Evolutionary conservation across 53 echinoderm and acorn worm genomes (phyloP).

Genomic region (Antedon mediterranea): DNA sequence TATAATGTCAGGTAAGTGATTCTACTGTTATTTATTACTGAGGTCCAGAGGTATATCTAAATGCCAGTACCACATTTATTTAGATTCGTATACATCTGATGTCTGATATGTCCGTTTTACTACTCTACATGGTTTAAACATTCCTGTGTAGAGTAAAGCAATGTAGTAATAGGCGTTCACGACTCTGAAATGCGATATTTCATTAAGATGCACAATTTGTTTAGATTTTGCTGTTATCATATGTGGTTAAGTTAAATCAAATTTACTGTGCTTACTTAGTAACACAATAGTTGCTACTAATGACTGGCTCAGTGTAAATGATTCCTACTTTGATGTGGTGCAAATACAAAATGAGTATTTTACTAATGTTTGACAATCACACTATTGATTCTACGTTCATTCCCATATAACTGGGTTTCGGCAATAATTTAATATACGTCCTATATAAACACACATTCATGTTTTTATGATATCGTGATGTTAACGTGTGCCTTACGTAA

Average conservation of each 20-base stretch:
- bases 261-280: neutral
- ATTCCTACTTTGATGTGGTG: neutral
- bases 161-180: neutral
- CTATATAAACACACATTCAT: no score
- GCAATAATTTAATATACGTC: no score
- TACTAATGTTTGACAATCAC: neutral
- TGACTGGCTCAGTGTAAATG: neutral
- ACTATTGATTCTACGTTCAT: neutral
- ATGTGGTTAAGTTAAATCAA: neutral
- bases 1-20: neutral
- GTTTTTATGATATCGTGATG: no score
- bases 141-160: no score
- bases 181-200: neutral
- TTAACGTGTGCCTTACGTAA: no score
- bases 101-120: no score
- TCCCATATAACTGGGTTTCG: no score
- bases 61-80: neutral
- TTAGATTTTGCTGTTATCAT: neutral
- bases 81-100: neutral
- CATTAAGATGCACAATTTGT: neutral
- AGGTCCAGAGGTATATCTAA: no score
- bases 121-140: no score
- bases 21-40: neutral
- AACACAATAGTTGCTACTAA: neutral
- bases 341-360: no score